Conservation (phyloP, 2,888 invertebrate genomes). For the Disparrhopalites patrizii region DNA sequence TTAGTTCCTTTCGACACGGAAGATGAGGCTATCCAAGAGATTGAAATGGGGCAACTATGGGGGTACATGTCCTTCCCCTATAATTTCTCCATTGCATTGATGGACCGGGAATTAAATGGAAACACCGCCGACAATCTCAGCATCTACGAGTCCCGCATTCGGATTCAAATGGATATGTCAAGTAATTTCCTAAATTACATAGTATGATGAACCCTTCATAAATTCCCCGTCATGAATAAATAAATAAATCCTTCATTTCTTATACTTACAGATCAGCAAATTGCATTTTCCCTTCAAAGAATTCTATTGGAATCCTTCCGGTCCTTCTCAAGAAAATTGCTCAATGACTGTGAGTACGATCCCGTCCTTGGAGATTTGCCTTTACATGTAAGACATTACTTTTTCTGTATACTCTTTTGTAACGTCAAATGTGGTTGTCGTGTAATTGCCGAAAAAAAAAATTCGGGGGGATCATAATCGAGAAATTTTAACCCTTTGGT, state of each 20-base stretch:
- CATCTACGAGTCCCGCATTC: constrained; percentile 77
- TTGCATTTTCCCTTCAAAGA: constrained; percentile 80
- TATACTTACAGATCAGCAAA: constrained; percentile 75
- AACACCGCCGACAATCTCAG: constrained; percentile 82
- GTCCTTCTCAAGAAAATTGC: constrained; percentile 70
- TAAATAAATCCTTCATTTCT: constrained; percentile 9
- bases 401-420: background rate
- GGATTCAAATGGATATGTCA: constrained; percentile 89
- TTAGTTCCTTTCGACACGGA: constrained; percentile 56
- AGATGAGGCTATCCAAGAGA: constrained; percentile 66
- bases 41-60: constrained; percentile 75
- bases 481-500: no score
- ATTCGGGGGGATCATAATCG: no score
- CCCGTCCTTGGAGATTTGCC: constrained; percentile 49
- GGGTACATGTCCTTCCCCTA: constrained; percentile 82
- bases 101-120: constrained; percentile 73
- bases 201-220: background rate
- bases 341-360: constrained; percentile 62
- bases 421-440: background rate
- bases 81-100: constrained; percentile 81
- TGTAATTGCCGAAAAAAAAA: no score
- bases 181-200: constrained; percentile 59
- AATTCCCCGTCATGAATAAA: constrained; percentile 11
- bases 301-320: constrained; percentile 81
- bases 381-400: constrained; percentile 33